Conservation (phyloP, 2,888 invertebrate genomes). For the Cosmorhoe ocellata region DNA sequence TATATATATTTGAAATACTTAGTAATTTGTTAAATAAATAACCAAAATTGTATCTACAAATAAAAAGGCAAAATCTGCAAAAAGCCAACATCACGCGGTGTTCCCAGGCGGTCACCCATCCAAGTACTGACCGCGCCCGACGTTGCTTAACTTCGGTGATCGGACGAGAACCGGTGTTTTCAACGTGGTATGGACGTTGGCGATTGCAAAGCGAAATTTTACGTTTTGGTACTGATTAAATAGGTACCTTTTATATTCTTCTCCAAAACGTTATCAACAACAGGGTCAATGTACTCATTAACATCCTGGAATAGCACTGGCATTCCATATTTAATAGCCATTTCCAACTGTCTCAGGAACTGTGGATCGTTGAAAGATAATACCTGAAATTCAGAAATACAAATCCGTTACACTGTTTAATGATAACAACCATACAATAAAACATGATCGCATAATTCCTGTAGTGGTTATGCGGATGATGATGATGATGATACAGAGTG, state of each 20-base stretch:
- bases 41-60: too few relatives aligned
- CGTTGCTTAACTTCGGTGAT: constrained; percentile 76
- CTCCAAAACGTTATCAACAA: constrained; percentile 93
- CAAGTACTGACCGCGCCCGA: constrained; percentile 71
- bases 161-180: constrained; percentile 38
- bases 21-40: too few relatives aligned
- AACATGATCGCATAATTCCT: too few relatives aligned
- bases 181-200: constrained; percentile 11
- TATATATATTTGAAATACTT: too few relatives aligned
- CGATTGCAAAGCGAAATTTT: neutral
- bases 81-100: constrained; percentile 54
- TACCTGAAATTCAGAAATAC: constrained; percentile 49
- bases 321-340: constrained; percentile 94
- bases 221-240: neutral
- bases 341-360: constrained; percentile 93
- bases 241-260: constrained; percentile 89
- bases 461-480: too few relatives aligned
- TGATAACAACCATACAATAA: too few relatives aligned
- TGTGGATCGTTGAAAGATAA: constrained; percentile 93
- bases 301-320: constrained; percentile 95
- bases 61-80: too few relatives aligned
- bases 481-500: too few relatives aligned
- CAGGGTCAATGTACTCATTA: constrained; percentile 95
- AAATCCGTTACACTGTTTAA: too few relatives aligned
- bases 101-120: constrained; percentile 65